These are phyloP conservation scores for Alethe castanea DNA, from an alignment of 2,113 vertebrate species.

Conservation along the genomic window DNA sequence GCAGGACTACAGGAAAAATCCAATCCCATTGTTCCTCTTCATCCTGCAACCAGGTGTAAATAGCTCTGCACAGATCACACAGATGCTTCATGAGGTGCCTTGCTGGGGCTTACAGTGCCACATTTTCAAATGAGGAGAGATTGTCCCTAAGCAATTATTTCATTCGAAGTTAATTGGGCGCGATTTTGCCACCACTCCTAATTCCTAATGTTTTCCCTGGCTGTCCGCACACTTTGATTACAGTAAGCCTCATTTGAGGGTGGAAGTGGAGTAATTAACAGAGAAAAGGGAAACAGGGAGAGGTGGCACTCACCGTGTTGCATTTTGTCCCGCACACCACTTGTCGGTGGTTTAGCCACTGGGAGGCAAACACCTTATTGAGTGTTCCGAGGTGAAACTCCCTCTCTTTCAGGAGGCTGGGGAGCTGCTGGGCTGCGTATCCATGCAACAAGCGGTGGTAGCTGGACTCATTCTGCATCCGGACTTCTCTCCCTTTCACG, in stretches of 20 bases:
- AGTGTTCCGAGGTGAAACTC: constrained; percentile 93
- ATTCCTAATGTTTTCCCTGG: background rate
- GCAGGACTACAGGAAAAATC: background rate
- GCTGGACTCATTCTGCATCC: constrained; percentile 83
- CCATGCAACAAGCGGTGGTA: constrained; percentile 84
- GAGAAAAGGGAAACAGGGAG: background rate
- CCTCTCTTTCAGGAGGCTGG: constrained; percentile 87
- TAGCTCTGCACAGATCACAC: fast-evolving
- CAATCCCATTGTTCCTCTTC: background rate
- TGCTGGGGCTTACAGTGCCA: fast-evolving
- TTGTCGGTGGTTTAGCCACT: constrained; percentile 97
- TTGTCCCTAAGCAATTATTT: background rate
- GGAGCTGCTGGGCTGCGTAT: constrained; percentile 90
- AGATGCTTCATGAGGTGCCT: background rate
- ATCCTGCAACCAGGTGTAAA: background rate
- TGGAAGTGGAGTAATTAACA: background rate
- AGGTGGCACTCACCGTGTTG: constrained; percentile 87
- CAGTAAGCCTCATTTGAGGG: fast-evolving
- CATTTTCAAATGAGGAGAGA: background rate
- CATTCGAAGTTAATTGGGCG: fast-evolving
- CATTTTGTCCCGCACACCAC: constrained; percentile 99
- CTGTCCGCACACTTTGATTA: background rate
- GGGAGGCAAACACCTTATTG: constrained; percentile 98
- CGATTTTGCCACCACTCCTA: background rate
- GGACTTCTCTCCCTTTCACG: constrained; percentile 89